Conservation (phyloP, 2,888 invertebrate genomes). For the Pinctada fucata region DNA sequence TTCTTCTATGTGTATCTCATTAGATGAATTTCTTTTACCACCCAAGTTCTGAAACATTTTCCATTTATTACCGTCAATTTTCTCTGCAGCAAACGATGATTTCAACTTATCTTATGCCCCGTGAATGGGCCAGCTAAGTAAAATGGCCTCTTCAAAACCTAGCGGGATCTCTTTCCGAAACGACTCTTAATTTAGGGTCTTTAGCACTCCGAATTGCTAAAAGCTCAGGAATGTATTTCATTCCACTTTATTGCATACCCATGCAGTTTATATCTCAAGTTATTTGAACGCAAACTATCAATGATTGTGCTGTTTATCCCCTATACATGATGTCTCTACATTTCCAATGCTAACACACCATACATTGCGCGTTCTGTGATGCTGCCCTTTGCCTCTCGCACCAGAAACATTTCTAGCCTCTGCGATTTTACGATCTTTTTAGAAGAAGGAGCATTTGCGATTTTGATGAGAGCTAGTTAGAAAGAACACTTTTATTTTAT, state of each 20-base stretch:
- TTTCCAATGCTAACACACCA: no score
- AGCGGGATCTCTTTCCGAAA: constrained; percentile 11
- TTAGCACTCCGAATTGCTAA: constrained; percentile 25
- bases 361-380: no score
- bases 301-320: background rate
- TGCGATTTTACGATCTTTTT: constrained; percentile 17
- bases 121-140: constrained; percentile 3
- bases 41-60: constrained; percentile 29
- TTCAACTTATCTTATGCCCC: constrained; percentile 17
- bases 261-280: constrained; percentile 3
- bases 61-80: constrained; percentile 32
- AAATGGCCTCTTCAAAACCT: constrained; percentile 21
- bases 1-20: background rate
- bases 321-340: background rate
- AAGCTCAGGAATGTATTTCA: constrained; percentile 28
- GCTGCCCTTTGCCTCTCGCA: no score
- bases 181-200: constrained; percentile 24
- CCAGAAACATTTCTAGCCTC: background rate
- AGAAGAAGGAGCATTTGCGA: constrained; percentile 10
- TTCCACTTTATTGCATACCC: background rate
- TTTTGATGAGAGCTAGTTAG: constrained; percentile 15
- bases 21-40: constrained; percentile 13
- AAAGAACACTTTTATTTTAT: constrained; percentile 6
- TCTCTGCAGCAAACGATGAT: constrained; percentile 18
- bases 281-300: background rate